Evolutionary conservation across 1,140 invertebrate genomes (phyloP), one percentile per base, ranked within the genome.

Genomic region (Drosophila prosaltans): DNA sequence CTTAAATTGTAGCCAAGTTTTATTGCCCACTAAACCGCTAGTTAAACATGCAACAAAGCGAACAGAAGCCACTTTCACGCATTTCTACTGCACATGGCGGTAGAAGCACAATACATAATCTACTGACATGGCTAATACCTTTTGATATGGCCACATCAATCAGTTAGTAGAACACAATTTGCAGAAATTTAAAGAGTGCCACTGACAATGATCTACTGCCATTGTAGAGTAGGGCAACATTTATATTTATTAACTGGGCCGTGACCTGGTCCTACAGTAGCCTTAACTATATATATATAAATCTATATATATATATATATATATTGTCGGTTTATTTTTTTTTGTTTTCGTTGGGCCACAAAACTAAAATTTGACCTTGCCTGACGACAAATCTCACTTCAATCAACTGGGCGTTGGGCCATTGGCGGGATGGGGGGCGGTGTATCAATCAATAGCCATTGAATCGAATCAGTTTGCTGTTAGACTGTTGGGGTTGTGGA

Each of bases 171-270:
- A 48, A 36, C 74, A 77, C 74, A 77, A 77, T 77, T 71, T 77
- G 66, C 45, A 45, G 39, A 24, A 5, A 16, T 59, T 59, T 39
- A 40, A 59, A 39, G 61, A 58, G 61, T 78, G 75, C 5, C 41
- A 16, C 41, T 75, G 81, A 74, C 70, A 80, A 60, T 77, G 76
- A 82, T 74, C 59, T 67, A 78, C 80, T 74, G 65, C 51, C 63
- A 24, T 41, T 76, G 48, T 59, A 76, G 55, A 62, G 43, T 21
- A 36, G 24, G 36, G 9, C 48, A 63, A 64, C 82, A 86, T 81
- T 86, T 68, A 69, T 84, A 86, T 85, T 86, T 85, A 85, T 86
- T 85, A 86, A 85, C 74, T 78, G 65, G 74, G 28, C 80, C 80
- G 51, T 83, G 81, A 80, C 81, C 78, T 66, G 60, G 41, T 26